Conservation (phyloP, 2,888 invertebrate species). For the Zaprionus obscuricornis region DNA sequence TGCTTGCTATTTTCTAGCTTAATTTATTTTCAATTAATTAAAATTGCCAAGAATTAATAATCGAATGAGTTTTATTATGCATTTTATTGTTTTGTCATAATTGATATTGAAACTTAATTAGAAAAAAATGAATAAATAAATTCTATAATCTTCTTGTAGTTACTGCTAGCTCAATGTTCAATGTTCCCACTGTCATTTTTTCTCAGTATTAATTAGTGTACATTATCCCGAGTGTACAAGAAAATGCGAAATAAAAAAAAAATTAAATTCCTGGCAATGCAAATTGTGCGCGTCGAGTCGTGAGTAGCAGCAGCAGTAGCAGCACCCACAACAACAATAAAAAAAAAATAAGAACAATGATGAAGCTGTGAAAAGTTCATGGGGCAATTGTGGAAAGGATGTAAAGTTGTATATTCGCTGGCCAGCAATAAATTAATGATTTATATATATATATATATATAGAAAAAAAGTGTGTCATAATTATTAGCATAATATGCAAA, state of each 20-base stretch:
- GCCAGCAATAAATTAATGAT: constrained; percentile 53
- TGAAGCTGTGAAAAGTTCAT: constrained; percentile 28
- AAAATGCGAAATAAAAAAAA: constrained; percentile 29
- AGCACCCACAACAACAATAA: constrained; percentile 13
- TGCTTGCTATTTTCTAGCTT: too few relatives aligned
- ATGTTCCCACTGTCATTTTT: constrained; percentile 13
- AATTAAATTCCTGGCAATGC: constrained; percentile 45
- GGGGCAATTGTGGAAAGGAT: constrained; percentile 33
- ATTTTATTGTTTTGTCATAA: too few relatives aligned
- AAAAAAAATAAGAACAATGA: too few relatives aligned
- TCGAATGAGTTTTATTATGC: too few relatives aligned
- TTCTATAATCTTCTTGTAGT: too few relatives aligned
- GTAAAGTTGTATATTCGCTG: not conserved
- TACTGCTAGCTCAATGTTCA: not conserved
- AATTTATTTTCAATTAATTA: too few relatives aligned
- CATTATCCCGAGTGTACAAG: constrained; percentile 27
- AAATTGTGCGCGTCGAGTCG: constrained; percentile 51
- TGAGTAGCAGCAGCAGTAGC: too few relatives aligned
- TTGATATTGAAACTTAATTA: too few relatives aligned
- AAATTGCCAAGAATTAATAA: too few relatives aligned
- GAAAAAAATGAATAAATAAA: too few relatives aligned
- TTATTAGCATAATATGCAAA: constrained; percentile 71
- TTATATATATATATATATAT: too few relatives aligned
- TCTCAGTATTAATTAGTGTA: constrained; percentile 37
- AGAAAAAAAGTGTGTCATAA: constrained; percentile 47